Conservation (phyloP, 2,888 invertebrate species). For the Napeogenes sylphis region DNA sequence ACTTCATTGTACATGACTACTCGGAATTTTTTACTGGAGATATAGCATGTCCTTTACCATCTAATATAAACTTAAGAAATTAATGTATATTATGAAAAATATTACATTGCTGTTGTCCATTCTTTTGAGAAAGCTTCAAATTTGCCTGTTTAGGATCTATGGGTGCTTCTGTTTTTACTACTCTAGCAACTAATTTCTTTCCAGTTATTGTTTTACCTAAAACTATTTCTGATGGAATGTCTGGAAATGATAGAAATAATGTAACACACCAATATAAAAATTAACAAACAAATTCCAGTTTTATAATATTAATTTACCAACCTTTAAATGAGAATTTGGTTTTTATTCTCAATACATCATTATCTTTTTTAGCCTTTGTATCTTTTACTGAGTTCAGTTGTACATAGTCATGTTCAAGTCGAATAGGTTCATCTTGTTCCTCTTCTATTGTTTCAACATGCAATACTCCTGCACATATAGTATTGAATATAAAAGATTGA, state of each 20-base stretch:
- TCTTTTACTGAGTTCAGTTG: slow-evolving; percentile 22
- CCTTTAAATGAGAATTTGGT: slow-evolving; percentile 57
- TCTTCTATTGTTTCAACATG: slow-evolving; percentile 31
- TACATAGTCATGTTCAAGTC: slow-evolving; percentile 24
- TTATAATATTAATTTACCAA: slow-evolving; percentile 30
- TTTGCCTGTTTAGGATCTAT: slow-evolving; percentile 2
- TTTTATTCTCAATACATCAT: slow-evolving; percentile 48
- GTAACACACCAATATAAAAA: background rate
- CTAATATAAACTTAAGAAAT: background rate
- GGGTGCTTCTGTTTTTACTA: slow-evolving; percentile 37
- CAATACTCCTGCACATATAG: background rate
- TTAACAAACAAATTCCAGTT: background rate
- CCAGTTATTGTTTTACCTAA: slow-evolving; percentile 60
- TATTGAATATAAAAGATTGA: no score
- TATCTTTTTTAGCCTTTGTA: slow-evolving; percentile 19
- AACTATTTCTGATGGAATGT: slow-evolving; percentile 62
- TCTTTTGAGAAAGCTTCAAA: background rate
- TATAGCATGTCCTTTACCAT: no score
- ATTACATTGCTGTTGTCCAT: slow-evolving; percentile 6
- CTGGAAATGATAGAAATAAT: slow-evolving; percentile 42
- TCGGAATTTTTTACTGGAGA: no score
- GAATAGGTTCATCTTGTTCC: slow-evolving; percentile 16
- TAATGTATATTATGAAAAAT: background rate
- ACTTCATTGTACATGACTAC: no score
- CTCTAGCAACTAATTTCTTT: slow-evolving; percentile 58